Conservation (phyloP, 2,797 vertebrate species). For the Xiphorhynchus erythropygius region DNA sequence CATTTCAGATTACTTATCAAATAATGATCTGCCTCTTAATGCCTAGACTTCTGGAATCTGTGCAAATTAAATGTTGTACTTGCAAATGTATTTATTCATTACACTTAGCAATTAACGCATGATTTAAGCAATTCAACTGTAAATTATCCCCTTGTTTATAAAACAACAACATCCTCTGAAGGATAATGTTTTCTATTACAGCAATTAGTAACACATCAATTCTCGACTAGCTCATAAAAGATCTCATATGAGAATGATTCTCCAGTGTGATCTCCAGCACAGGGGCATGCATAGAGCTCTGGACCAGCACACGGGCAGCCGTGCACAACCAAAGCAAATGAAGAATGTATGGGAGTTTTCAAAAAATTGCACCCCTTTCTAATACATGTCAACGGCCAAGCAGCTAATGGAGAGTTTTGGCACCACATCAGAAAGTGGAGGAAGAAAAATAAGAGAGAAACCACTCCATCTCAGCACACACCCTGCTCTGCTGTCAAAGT, state of each 20-base stretch:
- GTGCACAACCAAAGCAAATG: background rate
- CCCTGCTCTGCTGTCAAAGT: background rate
- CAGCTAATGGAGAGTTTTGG: background rate
- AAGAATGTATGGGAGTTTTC: background rate
- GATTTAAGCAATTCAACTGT: constrained; percentile 36
- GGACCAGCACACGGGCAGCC: fast-evolving
- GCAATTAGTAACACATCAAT: constrained; percentile 32
- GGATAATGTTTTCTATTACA: constrained; percentile 30
- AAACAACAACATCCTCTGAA: constrained; percentile 31
- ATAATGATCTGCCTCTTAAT: background rate
- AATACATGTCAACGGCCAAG: background rate
- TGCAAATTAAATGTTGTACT: constrained; percentile 20
- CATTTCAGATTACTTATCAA: constrained; percentile 33
- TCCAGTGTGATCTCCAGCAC: background rate
- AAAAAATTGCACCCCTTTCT: background rate
- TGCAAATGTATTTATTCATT: constrained; percentile 48
- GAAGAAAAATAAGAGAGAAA: background rate
- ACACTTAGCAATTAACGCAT: constrained; percentile 13
- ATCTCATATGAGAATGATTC: background rate
- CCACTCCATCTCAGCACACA: background rate
- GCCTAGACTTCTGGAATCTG: background rate
- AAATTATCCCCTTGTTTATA: constrained; percentile 52
- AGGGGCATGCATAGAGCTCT: background rate
- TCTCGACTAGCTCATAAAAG: background rate
- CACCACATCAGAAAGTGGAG: background rate